phyloP scores from a whole-genome alignment of 1,140 invertebrate species.

The Pteromalus puparum region DNA sequence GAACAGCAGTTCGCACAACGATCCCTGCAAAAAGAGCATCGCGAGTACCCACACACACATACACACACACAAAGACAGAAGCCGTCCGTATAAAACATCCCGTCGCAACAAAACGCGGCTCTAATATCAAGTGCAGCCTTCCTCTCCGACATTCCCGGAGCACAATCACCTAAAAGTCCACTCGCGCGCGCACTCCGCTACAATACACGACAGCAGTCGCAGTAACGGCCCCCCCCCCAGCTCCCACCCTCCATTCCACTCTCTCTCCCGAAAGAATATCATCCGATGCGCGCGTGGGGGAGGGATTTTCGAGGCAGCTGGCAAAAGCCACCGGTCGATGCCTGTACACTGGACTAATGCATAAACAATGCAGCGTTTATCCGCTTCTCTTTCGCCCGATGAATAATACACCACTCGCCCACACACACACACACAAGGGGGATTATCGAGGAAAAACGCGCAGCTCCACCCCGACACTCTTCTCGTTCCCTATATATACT shows the following conservation, averaged over 20 bases:
- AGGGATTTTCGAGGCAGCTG: neutral
- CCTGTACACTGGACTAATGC: conserved; percentile 59
- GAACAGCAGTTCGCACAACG: no score
- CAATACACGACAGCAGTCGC: neutral
- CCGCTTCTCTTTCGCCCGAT: conserved; percentile 59
- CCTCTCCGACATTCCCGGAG: neutral
- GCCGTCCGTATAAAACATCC: no score
- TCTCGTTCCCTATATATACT: no score
- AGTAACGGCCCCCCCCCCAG: neutral
- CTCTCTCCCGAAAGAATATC: neutral
- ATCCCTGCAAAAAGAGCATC: no score
- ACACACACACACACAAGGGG: conserved; percentile 41
- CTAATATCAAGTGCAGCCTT: neutral
- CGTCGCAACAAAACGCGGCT: neutral
- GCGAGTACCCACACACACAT: no score
- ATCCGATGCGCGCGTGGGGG: neutral
- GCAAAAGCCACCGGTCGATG: neutral
- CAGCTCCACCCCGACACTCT: neutral
- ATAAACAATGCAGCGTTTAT: conserved; percentile 70
- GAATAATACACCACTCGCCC: conserved; percentile 65
- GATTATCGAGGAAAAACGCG: conserved; percentile 63
- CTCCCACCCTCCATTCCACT: neutral
- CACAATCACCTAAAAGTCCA: neutral
- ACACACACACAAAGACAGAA: no score
- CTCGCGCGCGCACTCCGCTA: neutral